Base-by-base conservation (phyloP, 2,888 invertebrate genomes). In the Atrina japonica region DNA sequence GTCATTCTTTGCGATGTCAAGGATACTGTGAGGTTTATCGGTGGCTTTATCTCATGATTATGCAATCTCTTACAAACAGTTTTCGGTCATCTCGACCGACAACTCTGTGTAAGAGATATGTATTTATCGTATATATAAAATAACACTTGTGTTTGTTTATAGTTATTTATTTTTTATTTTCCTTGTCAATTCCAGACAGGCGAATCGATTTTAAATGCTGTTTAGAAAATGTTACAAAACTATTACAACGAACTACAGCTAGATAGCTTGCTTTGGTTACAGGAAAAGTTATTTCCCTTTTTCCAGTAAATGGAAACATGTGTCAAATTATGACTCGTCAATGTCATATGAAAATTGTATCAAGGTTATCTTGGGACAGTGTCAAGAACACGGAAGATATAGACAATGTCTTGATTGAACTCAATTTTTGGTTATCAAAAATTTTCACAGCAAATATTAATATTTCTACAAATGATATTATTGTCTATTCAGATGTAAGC, bases 311-410 rank as follows among this genome's bases (percentile, higher is more conserved):
- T 14, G 58, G 59, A 7, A 59, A n/a, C n/a, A n/a, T n/a, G n/a
- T n/a, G n/a, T n/a, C n/a, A n/a, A n/a, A n/a, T n/a, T n/a, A 43
- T 59, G 59, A 56, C 55, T 35, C 55, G 55, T 21, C 40, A 40
- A 23, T 56, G 55, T 56, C 40, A 56, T 56, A 56, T 25, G 43
- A 59, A 41, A 27, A 45, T 59, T 16, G 25, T 27, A n/a, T 43
- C 43, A 41, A 59, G 59, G 27, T 45, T 18, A n/a, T 43, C 59
- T 6, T 59, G 45, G 59, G 45, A 59, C 43, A 18, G 45, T 43
- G 35, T 56, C 11, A 7, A 30, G 21, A 56, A 40, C 18, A 18
- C 55, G 18, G 55, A 56, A 30, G 40, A 27, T 23, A 40, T 35
- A 18, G 35, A 56, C 29, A 30, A 35, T 14, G 55, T 56, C 21